Conservation (phyloP, 2,113 vertebrate species). For the Grammomys dolichurus region DNA sequence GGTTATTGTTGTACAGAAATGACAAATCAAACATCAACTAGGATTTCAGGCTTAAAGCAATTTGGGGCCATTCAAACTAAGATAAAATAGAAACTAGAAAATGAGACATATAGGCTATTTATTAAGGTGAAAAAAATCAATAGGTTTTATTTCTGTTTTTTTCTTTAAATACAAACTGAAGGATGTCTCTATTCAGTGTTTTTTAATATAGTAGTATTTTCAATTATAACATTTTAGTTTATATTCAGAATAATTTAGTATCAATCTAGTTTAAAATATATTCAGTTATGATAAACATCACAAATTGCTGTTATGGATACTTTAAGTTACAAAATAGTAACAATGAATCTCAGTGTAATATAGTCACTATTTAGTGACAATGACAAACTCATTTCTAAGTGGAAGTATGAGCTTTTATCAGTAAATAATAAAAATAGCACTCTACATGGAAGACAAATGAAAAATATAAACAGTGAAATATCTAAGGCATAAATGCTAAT, state of each 20-base stretch:
- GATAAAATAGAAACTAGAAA: conserved; percentile 6
- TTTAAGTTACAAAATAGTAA: conserved; percentile 28
- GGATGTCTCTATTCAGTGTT: not conserved
- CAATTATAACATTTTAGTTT: conserved; percentile 16
- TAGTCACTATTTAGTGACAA: not conserved
- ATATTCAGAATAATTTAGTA: conserved; percentile 30
- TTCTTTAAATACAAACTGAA: not conserved
- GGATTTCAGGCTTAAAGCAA: not conserved
- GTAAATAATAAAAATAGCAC: not conserved
- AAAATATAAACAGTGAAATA: conserved; percentile 19
- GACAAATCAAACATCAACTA: not conserved
- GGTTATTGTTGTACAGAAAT: not conserved
- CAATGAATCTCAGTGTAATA: not conserved
- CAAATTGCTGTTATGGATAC: not conserved
- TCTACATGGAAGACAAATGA: not conserved
- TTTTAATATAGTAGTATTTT: not conserved
- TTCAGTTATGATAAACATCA: not conserved
- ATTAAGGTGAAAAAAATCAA: not conserved
- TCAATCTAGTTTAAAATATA: not conserved
- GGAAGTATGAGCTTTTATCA: conserved; percentile 16
- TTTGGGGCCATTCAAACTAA: not conserved
- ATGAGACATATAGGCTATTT: not conserved
- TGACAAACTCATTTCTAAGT: not conserved
- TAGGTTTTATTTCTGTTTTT: not conserved
- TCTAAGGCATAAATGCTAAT: not conserved